Evolutionary conservation across 2,113 vertebrate genomes (phyloP).

Genomic region (Campylomormyrus numenius): DNA sequence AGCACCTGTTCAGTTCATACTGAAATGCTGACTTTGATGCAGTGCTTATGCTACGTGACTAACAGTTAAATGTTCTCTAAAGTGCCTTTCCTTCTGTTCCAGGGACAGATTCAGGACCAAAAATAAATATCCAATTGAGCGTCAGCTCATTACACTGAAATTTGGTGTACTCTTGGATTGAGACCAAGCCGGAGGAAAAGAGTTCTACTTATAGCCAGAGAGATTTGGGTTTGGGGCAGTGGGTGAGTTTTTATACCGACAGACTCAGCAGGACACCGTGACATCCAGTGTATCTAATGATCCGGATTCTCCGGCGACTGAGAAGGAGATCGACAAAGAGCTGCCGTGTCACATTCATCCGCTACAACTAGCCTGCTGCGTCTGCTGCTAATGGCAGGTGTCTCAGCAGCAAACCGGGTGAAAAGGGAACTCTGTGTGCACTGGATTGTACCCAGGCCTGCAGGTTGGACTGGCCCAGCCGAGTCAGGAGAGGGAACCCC

Average conservation of each 20-base stretch:
- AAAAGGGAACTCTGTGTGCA: constrained; percentile 32
- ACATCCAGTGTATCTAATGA: constrained; percentile 45
- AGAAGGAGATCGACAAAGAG: constrained; percentile 37
- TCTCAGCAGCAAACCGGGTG: constrained; percentile 34
- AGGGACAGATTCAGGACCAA: constrained; percentile 9
- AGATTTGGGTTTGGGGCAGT: constrained; percentile 26
- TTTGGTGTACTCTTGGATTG: constrained; percentile 37
- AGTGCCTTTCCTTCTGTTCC: not conserved
- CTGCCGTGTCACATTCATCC: constrained; percentile 31
- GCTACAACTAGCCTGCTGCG: constrained; percentile 22
- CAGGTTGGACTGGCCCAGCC: constrained; percentile 38
- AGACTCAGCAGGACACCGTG: constrained; percentile 34
- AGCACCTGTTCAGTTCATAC: constrained; percentile 32
- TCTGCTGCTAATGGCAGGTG: constrained; percentile 35
- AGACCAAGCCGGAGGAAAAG: constrained; percentile 18
- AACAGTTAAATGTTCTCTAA: constrained; percentile 22
- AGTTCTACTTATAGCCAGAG: not conserved
- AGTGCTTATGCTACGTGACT: constrained; percentile 18
- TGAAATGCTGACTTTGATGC: constrained; percentile 30
- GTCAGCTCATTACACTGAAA: constrained; percentile 26
- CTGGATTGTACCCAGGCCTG: constrained; percentile 39
- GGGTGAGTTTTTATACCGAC: constrained; percentile 22
- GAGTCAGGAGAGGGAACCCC: constrained; percentile 19
- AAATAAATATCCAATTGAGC: not conserved
- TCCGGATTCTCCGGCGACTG: constrained; percentile 33